Percentiles rank a stretch among this genome's conserved stretches.
These are phyloP conservation scores for Eledona agricola DNA, from an alignment of 2,888 invertebrate genomes.

Conservation along the genomic window DNA sequence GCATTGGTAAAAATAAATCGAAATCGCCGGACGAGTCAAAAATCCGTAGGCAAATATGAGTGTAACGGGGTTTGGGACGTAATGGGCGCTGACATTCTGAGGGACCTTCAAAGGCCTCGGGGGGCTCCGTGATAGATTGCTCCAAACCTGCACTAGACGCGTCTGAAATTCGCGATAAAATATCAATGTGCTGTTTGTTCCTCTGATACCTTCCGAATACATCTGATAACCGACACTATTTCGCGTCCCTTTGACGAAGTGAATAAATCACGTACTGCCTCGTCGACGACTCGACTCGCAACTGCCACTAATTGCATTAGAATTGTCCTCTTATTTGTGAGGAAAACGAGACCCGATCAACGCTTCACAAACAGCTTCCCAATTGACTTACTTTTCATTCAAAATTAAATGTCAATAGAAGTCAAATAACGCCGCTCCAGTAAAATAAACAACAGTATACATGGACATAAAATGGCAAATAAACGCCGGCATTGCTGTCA, in stretches of 20 bases:
- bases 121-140: slow-evolving; percentile 50
- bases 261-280: slow-evolving; percentile 1
- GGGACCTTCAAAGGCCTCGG: slow-evolving; percentile 42
- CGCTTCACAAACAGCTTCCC: too few relatives aligned
- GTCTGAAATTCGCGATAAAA: slow-evolving; percentile 49
- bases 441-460: too few relatives aligned
- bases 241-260: slow-evolving; percentile 16
- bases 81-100: slow-evolving; percentile 44
- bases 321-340: slow-evolving; percentile 15
- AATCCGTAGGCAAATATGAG: slow-evolving; percentile 26
- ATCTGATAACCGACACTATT: slow-evolving; percentile 37
- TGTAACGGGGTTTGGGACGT: slow-evolving; percentile 35
- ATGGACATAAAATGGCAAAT: too few relatives aligned
- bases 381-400: too few relatives aligned
- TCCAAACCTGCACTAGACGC: slow-evolving; percentile 49
- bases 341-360: slow-evolving; percentile 14
- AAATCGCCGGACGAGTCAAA: background rate
- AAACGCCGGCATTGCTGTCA: too few relatives aligned
- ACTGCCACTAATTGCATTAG: slow-evolving; percentile 24
- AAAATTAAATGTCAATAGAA: too few relatives aligned
- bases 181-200: slow-evolving; percentile 50
- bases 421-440: too few relatives aligned
- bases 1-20: slow-evolving; percentile 2
- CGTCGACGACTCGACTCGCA: slow-evolving; percentile 21
- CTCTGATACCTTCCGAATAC: slow-evolving; percentile 39